A percentile compares a stretch with the other conserved stretches of the same genome.
Evolutionary conservation across 2,113 vertebrate species (phyloP).

Genomic region (Clarias magur): DNA sequence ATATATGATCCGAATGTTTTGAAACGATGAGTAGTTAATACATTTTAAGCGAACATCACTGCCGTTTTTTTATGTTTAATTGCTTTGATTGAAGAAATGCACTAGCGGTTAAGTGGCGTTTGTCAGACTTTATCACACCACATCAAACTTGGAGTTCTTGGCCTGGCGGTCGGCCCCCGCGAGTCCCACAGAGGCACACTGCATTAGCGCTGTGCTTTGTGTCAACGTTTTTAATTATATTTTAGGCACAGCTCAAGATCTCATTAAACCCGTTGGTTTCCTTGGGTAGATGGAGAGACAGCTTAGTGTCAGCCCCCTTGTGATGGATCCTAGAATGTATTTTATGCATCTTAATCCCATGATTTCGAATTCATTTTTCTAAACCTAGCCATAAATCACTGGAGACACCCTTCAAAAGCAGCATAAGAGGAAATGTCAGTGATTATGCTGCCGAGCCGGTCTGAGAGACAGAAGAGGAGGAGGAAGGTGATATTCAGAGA

Average conservation of each 20-base stretch:
- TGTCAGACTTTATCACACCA: conserved; percentile 16
- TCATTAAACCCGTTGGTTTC: conserved; percentile 76
- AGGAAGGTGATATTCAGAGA: conserved; percentile 19
- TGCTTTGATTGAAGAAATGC: neutral
- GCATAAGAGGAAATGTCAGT: conserved; percentile 68
- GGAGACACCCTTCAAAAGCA: conserved; percentile 67
- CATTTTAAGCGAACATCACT: neutral
- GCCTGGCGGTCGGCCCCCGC: neutral
- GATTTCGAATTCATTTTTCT: conserved; percentile 78
- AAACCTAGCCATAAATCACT: conserved; percentile 72
- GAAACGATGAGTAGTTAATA: neutral
- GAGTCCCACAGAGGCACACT: conserved; percentile 28
- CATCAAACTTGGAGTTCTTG: neutral
- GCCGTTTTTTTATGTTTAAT: neutral
- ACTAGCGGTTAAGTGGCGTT: neutral
- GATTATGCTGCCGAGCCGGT: conserved; percentile 60
- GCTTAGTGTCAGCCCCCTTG: conserved; percentile 72
- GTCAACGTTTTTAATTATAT: conserved; percentile 78
- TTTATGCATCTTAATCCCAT: conserved; percentile 72
- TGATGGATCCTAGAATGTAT: conserved; percentile 73
- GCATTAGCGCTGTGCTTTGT: conserved; percentile 65
- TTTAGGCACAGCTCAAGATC: conserved; percentile 76
- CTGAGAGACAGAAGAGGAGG: conserved; percentile 45
- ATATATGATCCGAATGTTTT: neutral
- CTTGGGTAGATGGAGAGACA: conserved; percentile 77